Evolutionary conservation across 2,797 vertebrate genomes (phyloP), one percentile per base, ranked within the genome.

Genomic region (Podargus strigoides): DNA sequence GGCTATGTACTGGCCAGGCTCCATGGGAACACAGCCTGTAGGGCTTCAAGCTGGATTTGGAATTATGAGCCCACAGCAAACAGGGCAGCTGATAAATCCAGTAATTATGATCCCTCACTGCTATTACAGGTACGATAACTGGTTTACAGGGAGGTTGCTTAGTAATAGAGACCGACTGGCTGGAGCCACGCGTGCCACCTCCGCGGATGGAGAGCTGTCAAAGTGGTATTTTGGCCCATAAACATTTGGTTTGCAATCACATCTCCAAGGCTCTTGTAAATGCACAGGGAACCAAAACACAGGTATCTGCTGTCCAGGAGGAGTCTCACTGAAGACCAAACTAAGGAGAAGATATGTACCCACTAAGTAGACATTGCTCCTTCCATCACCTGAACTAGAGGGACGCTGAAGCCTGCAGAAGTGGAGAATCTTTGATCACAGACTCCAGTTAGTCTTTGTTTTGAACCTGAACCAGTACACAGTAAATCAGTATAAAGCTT

Each of bases 1-100:
- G 14, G 55, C 66, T 32, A 50, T 52, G 34, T 58, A 17, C 74
- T 7, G 39, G 32, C 36, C 28, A 27, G 22, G 46, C 56, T 89
- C 69, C 66, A 59, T 2, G 18, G 37, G 79, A 84, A 90, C 86
- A 91, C 81, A 74, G 68, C 47, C 62, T 15, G 6, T 1, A 10
- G 95, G 50, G 50, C 53, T 92, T 34, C 49, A 82, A 64, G 94
- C 28, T 78, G 79, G 55, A 81, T 86, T 93, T 89, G 87, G 49
- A 73, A 95, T 93, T 84, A 92, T 50, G 37, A 86, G 60, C 91
- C 89, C 26, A 52, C 87, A 84, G 89, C 86, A 91, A 97, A 93
- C 90, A 89, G 49, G 52, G 44, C 28, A 90, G 50, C 28, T 74
- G 76, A 85, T 70, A 88, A 94, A 3, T 34, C 52, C 21, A 9